phyloP scores from a whole-genome alignment of 2,888 invertebrate genomes.

The Dynastes tityus region DNA sequence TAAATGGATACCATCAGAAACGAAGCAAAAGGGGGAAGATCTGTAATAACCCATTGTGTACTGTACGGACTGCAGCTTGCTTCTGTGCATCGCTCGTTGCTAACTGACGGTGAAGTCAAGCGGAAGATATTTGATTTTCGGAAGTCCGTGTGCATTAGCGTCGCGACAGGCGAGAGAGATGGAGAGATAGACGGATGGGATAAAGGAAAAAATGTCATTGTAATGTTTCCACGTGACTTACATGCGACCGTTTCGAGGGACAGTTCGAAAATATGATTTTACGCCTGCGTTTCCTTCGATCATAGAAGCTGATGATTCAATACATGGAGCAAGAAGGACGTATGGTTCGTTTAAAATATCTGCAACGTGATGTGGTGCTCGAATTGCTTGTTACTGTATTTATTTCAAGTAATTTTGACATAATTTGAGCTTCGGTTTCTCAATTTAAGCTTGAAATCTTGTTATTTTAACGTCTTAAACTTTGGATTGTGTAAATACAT shows the following conservation, averaged over 20 bases:
- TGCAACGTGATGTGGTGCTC: no score
- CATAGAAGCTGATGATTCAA: slow-evolving; percentile 11
- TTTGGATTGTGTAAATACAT: no score
- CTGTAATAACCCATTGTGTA: slow-evolving; percentile 7
- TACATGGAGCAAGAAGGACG: not conserved
- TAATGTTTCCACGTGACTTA: slow-evolving; percentile 5
- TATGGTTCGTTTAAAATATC: not conserved
- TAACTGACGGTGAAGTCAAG: not conserved
- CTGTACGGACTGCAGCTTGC: not conserved
- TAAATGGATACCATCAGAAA: slow-evolving; percentile 15
- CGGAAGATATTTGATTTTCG: slow-evolving; percentile 31
- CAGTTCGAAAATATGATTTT: slow-evolving; percentile 13
- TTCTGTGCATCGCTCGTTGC: not conserved
- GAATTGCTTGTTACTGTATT: no score
- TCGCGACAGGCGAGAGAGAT: not conserved
- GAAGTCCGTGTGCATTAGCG: not conserved
- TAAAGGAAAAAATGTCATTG: slow-evolving; percentile 10
- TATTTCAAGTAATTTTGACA: no score
- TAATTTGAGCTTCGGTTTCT: no score
- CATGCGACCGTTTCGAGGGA: not conserved
- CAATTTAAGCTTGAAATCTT: no score
- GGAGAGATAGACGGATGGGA: not conserved
- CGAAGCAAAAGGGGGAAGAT: not conserved
- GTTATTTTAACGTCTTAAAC: no score
- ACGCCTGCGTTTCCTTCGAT: not conserved